phyloP scores from a whole-genome alignment of 2,888 invertebrate species.

The Cheiracanthium punctorium region DNA sequence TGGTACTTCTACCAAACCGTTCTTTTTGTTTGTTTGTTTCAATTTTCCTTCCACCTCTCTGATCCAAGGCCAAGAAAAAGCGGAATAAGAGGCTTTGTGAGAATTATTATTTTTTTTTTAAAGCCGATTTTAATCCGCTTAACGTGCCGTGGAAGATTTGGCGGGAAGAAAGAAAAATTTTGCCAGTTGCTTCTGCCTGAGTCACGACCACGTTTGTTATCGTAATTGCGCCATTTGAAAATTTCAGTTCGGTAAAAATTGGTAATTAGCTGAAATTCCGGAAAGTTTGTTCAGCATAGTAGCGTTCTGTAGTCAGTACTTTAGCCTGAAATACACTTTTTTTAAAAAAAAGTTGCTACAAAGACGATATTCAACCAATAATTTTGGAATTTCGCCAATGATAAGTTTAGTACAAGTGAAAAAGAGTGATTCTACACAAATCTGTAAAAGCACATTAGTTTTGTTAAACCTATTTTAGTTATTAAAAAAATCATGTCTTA shows the following conservation, averaged over 20 bases:
- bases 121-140: slow-evolving; percentile 7
- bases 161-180: not conserved
- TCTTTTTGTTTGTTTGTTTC: not conserved
- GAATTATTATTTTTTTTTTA: slow-evolving; percentile 3
- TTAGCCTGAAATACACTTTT: too few species aligned
- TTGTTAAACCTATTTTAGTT: too few species aligned
- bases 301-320: too few species aligned
- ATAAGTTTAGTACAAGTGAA: too few species aligned
- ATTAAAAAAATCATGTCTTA: too few species aligned
- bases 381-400: too few species aligned
- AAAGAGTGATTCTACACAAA: too few species aligned
- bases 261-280: not conserved
- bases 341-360: too few species aligned
- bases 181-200: not conserved
- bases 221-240: not conserved
- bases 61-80: slow-evolving; percentile 12
- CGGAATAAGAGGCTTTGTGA: not conserved
- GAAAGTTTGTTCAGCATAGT: too few species aligned
- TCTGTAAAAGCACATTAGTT: too few species aligned
- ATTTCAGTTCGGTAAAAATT: not conserved
- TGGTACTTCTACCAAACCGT: not conserved
- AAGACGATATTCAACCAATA: too few species aligned
- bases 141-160: not conserved
- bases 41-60: too few species aligned
- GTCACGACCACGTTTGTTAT: not conserved